Conservation (phyloP, 2,113 vertebrate species). For the Uropsilus gracilis region DNA sequence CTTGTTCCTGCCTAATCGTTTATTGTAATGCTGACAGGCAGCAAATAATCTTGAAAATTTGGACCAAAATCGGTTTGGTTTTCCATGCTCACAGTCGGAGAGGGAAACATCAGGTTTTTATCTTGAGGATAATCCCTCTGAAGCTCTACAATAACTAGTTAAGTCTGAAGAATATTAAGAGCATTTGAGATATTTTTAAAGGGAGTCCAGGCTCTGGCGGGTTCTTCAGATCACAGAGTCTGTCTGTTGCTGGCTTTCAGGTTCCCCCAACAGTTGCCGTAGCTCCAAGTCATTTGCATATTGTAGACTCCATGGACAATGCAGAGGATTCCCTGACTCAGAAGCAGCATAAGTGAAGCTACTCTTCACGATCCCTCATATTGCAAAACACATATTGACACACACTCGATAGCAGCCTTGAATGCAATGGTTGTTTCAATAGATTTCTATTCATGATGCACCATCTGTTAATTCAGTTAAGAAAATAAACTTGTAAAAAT, state of each 20-base stretch:
- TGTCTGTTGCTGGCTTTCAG: accelerated
- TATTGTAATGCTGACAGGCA: background rate
- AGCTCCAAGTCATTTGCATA: background rate
- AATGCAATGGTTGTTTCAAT: background rate
- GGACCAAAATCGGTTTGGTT: slow-evolving; percentile 40
- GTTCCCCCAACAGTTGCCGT: background rate
- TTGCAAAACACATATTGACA: background rate
- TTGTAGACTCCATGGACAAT: accelerated
- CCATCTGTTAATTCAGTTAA: background rate
- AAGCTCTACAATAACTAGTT: background rate
- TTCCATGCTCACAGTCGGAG: slow-evolving; percentile 45
- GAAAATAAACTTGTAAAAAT: background rate
- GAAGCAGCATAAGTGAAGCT: background rate
- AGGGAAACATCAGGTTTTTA: background rate
- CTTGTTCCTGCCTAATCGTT: slow-evolving; percentile 44
- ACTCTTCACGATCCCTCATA: background rate
- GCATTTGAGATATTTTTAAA: background rate
- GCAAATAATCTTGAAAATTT: slow-evolving; percentile 44
- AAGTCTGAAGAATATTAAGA: background rate
- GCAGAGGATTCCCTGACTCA: too few species aligned
- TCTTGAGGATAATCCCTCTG: slow-evolving; percentile 27
- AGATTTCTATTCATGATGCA: background rate
- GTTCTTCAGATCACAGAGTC: background rate
- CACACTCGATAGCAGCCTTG: background rate
- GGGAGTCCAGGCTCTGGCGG: background rate